phyloP scores from a whole-genome alignment of 1,140 invertebrate species.

The Heliconius hewitsoni region DNA sequence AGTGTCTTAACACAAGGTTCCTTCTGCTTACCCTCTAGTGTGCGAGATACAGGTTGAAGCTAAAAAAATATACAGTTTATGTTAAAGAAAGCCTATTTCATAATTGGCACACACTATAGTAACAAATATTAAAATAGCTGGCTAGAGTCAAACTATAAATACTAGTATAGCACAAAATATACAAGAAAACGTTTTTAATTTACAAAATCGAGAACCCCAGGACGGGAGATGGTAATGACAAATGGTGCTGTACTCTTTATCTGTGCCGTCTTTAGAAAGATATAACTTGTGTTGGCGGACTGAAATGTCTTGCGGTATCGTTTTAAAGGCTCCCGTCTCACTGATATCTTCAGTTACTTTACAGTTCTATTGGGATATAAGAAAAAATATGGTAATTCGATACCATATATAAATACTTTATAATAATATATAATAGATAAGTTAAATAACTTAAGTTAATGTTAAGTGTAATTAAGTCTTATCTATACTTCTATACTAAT shows the following conservation, averaged over 20 bases:
- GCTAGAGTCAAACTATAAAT: neutral
- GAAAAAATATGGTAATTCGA: slow-evolving; percentile 14
- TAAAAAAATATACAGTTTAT: too few species aligned
- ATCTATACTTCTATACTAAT: too few species aligned
- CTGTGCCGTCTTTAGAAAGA: slow-evolving; percentile 53
- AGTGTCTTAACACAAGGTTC: too few species aligned
- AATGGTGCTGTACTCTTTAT: slow-evolving; percentile 59
- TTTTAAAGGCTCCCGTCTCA: slow-evolving; percentile 55
- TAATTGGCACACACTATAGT: too few species aligned
- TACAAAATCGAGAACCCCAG: neutral
- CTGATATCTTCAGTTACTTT: slow-evolving; percentile 33
- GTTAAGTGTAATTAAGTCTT: too few species aligned
- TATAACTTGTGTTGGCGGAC: slow-evolving; percentile 48
- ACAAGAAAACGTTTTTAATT: neutral
- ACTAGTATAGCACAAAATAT: neutral
- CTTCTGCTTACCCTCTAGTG: too few species aligned
- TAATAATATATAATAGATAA: neutral
- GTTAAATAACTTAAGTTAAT: too few species aligned
- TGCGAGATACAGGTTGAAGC: too few species aligned
- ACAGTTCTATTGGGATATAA: slow-evolving; percentile 34
- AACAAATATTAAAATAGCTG: too few species aligned
- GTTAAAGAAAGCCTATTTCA: too few species aligned
- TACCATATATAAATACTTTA: neutral
- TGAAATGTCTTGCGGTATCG: slow-evolving; percentile 57
- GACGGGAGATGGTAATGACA: slow-evolving; percentile 51